These are phyloP conservation scores for Encarsia formosa DNA, from an alignment of 2,888 invertebrate genomes.

Conservation along the genomic window DNA sequence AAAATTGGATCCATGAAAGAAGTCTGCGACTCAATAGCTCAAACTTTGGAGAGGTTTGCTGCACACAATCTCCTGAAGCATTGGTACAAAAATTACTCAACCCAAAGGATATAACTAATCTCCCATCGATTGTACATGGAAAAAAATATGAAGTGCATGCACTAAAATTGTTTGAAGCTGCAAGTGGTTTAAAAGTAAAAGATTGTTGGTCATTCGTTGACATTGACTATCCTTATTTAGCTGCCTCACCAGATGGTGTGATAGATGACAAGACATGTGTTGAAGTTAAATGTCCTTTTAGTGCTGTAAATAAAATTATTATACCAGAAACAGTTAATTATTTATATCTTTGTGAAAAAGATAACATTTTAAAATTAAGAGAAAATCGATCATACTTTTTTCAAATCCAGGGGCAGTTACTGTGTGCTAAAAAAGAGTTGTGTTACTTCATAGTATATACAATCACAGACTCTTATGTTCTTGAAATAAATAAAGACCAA, in stretches of 20 bases:
- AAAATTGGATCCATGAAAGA: background rate
- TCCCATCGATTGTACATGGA: background rate
- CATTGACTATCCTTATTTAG: background rate
- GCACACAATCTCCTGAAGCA: background rate
- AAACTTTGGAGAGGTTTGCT: background rate
- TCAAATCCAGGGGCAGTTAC: background rate
- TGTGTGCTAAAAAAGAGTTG: background rate
- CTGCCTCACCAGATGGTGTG: constrained; percentile 6
- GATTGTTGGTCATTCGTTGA: background rate
- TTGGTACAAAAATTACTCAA: background rate
- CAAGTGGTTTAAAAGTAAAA: background rate
- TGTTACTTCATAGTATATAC: background rate
- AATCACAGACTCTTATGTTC: background rate
- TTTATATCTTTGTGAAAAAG: constrained; percentile 12
- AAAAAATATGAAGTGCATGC: background rate
- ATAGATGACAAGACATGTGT: constrained; percentile 10
- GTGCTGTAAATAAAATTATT: constrained; percentile 10
- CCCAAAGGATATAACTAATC: too few relatives aligned
- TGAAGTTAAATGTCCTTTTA: too few relatives aligned
- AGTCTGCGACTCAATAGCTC: background rate
- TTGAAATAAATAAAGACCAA: background rate
- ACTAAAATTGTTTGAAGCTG: background rate
- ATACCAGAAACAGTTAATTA: constrained; percentile 19
- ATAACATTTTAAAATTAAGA: too few relatives aligned
- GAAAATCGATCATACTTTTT: too few relatives aligned